A percentile compares a stretch with the other conserved stretches of the same genome.
Evolutionary conservation across 1,140 invertebrate genomes (phyloP).

Genomic region (Leptopilina boulardi): DNA sequence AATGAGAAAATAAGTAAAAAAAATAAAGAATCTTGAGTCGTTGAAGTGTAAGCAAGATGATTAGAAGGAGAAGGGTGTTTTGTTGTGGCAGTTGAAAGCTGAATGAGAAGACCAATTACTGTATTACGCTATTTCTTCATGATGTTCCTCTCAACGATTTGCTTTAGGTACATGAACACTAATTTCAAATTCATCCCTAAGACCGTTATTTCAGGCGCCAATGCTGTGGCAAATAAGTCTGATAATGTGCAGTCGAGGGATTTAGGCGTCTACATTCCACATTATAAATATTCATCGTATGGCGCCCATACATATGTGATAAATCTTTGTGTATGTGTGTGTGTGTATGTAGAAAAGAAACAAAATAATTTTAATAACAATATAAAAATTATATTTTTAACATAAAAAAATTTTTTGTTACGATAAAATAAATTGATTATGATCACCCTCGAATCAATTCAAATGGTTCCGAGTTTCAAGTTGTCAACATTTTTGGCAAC

Average conservation of each 20-base stretch:
- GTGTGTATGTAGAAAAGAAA: neutral
- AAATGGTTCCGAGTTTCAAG: neutral
- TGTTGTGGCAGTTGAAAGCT: slow-evolving; percentile 3
- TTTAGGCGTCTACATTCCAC: slow-evolving; percentile 59
- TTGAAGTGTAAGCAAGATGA: slow-evolving; percentile 5
- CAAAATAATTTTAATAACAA: neutral
- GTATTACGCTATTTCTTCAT: slow-evolving; percentile 16
- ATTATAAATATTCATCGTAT: slow-evolving; percentile 57
- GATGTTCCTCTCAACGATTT: slow-evolving; percentile 6
- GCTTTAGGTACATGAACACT: slow-evolving; percentile 20
- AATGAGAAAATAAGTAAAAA: neutral
- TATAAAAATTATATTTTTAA: too few species aligned
- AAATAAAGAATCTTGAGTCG: neutral
- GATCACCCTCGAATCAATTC: slow-evolving; percentile 2
- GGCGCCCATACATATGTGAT: slow-evolving; percentile 35
- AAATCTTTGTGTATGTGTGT: too few species aligned
- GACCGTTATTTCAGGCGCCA: slow-evolving; percentile 56
- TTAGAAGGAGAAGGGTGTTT: neutral
- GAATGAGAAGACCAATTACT: slow-evolving; percentile 29
- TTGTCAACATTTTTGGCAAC: slow-evolving; percentile 5
- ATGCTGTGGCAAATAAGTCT: slow-evolving; percentile 45
- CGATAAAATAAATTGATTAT: neutral
- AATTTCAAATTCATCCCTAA: slow-evolving; percentile 48
- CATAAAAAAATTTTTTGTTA: too few species aligned
- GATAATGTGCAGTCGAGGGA: slow-evolving; percentile 56